Evolutionary conservation across 2,888 invertebrate species (phyloP).

Genomic region (Thalpophila matura): DNA sequence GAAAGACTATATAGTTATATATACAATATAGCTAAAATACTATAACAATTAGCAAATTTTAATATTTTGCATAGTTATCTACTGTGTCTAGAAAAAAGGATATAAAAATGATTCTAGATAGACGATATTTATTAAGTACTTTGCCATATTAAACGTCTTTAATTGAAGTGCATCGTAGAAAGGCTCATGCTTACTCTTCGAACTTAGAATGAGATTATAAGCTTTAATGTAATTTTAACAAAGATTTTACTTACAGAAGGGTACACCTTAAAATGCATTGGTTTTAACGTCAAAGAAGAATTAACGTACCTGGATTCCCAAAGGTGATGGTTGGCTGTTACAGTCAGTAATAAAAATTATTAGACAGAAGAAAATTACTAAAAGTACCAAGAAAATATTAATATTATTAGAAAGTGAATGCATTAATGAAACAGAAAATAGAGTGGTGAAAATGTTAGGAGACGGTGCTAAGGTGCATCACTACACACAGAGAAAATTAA

Average conservation of each 20-base stretch:
- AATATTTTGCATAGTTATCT: neutral
- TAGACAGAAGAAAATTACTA: conserved; percentile 66
- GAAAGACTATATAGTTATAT: neutral
- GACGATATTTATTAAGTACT: neutral
- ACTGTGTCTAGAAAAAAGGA: neutral
- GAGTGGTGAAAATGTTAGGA: conserved; percentile 78
- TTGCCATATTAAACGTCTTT: neutral
- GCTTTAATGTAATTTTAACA: neutral
- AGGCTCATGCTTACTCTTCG: neutral
- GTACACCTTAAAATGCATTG: conserved; percentile 32
- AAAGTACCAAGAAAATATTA: conserved; percentile 77
- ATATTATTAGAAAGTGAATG: conserved; percentile 82
- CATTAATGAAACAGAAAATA: conserved; percentile 74
- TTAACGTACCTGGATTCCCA: conserved; percentile 70
- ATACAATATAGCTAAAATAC: too few species aligned
- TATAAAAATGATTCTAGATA: neutral
- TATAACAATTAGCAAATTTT: too few species aligned
- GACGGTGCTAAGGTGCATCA: conserved; percentile 80
- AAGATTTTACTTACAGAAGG: conserved; percentile 38
- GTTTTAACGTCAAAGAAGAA: conserved; percentile 48
- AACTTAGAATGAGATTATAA: neutral
- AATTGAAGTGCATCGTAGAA: neutral
- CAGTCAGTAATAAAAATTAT: conserved; percentile 56
- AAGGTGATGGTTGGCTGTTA: conserved; percentile 67
- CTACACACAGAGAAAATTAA: conserved; percentile 78